Evolutionary conservation across 1,140 invertebrate species (phyloP), one percentile per base, ranked within the genome.

Genomic region (Aradophagus sp.): DNA sequence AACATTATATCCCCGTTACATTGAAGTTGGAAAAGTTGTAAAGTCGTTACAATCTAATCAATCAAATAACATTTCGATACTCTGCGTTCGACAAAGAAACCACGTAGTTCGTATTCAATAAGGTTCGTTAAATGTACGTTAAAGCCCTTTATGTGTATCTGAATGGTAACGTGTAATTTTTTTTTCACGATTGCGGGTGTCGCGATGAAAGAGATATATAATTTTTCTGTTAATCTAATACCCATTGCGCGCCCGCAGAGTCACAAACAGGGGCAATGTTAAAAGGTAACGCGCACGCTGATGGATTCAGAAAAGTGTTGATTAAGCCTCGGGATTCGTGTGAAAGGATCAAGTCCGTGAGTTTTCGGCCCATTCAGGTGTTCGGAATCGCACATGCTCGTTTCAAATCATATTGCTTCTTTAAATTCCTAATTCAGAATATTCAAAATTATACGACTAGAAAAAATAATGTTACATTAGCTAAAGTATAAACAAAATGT

Each of bases 181-280:
- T 38, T 68, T 68, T 61, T 23, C 42, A 56, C 32, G 38, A 47
- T 68, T 68, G 55, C 65, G 65, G 65, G 65, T 68, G 65, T 68
- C 56, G 34, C 20, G 5, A 17, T 69, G 55, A 61, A 69, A 55
- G 56, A 38, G 50, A 59, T 59, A 48, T 69, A 27, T 61, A 69
- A 69, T 69, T 69, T 69, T 69, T 55, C 41, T 48, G 56, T 69
- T 61, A 69, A 69, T 69, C 48, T 55, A 55, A 69, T 69, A 55
- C 55, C 48, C n/a, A n/a, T n/a, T n/a, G 15, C 34, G 45, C 41
- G 50, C 65, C 56, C 34, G 65, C 56, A 31, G 65, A 39, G 65
- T 35, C 23, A 35, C 48, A 55, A 68, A 68, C 48, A 61, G 65
- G 65, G 55, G 55, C 45, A 59, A 39, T 32, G 16, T 47, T 53